These are phyloP conservation scores for Dipodomys merriami DNA, from an alignment of 2,113 vertebrate genomes.

Conservation along the genomic window DNA sequence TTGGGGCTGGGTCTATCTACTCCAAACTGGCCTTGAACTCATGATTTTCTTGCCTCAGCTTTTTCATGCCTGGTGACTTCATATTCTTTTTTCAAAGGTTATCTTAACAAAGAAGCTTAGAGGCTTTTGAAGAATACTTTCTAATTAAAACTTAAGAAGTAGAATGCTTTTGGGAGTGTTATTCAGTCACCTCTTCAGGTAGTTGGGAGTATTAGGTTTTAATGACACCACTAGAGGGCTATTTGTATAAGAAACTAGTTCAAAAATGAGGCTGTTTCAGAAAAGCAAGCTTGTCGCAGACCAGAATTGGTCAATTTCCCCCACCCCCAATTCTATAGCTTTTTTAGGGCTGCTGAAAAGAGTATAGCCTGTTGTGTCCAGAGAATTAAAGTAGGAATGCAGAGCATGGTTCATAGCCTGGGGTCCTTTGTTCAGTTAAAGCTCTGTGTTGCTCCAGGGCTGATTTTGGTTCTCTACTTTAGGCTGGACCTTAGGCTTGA, in stretches of 20 bases:
- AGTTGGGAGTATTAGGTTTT: not conserved
- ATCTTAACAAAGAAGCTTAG: not conserved
- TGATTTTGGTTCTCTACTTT: too few relatives aligned
- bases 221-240: constrained; percentile 1
- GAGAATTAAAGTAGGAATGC: too few relatives aligned
- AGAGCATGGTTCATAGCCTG: too few relatives aligned
- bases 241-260: not conserved
- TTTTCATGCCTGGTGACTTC: not conserved
- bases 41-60: not conserved
- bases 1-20: too few relatives aligned
- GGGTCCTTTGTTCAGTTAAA: too few relatives aligned
- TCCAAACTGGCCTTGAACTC: too few relatives aligned
- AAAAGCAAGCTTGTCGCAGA: not conserved
- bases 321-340: not conserved
- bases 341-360: not conserved
- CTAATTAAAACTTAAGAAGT: constrained; percentile 41
- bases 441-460: too few relatives aligned
- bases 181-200: not conserved
- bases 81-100: constrained; percentile 21
- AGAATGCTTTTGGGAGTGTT: not conserved
- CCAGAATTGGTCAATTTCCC: not conserved
- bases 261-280: not conserved
- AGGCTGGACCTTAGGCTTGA: too few relatives aligned
- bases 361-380: not conserved
- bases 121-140: not conserved